Base-by-base conservation (phyloP, 2,797 vertebrate genomes). In the Lerista edwardsae region DNA sequence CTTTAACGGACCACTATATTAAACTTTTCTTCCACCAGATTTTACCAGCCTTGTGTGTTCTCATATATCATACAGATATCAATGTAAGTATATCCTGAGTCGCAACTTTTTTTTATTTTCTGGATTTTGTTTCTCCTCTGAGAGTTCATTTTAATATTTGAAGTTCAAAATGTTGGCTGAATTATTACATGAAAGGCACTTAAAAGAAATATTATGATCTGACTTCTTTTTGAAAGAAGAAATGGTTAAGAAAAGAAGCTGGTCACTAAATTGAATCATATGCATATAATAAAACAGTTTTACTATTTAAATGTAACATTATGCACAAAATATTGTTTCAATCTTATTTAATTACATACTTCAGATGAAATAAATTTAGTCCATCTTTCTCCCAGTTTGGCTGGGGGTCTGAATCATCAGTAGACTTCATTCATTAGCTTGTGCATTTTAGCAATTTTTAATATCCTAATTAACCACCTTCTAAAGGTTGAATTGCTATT, bases 41-140 rank as follows among this genome's bases (percentile, higher is more conserved):
- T 95, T 96, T 99, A 91, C 99, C 99, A 82, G 99, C 99, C 84
- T 97, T 99, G 68, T 98, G 98, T 96, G 97, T 99, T 95, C 97
- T 99, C 93, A 99, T 99, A 97, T 98, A 99, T 94, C 99, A 99
- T 95, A 99, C 97, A 55, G 99, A 99, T 93, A 99, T 99, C 94
- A 99, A 99, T 55, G 98, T 99, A 96, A 99, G 98, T 99, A 96
- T 85, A 88, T 78, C 19, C 41, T 74, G 44, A 84, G 79, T 15
- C 3, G 39, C 7, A n/a, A 29, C 10, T 74, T 31, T 79, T 64
- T 29, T 2, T 57, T 55, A 15, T 55, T 2, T 55, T 55, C 51
- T 55, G 51, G 14, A 55, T 55, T 55, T 65, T 65, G 47, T 14
- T 39, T 69, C 36, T 17, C 23, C 1, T 81, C 59, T 21, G 23